phyloP scores from a whole-genome alignment of 2,113 vertebrate genomes.

The Platichthys flesus region DNA sequence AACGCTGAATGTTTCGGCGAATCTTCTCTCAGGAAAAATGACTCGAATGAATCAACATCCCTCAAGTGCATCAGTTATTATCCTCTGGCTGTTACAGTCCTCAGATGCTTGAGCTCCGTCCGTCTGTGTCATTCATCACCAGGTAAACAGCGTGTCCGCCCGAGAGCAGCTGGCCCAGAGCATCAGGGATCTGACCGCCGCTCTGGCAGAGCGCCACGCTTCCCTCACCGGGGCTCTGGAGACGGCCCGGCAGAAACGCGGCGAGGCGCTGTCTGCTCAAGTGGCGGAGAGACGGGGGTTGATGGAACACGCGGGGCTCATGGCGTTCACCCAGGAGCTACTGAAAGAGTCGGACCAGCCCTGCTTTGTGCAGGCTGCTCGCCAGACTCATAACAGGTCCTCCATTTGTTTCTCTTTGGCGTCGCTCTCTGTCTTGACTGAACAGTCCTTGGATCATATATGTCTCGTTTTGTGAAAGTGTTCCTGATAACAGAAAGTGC shows the following conservation, averaged over 20 bases:
- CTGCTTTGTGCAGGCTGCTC: constrained; percentile 93
- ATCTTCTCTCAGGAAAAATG: no score
- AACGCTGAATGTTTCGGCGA: no score
- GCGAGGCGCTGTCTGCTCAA: constrained; percentile 86
- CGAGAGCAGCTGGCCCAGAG: constrained; percentile 91
- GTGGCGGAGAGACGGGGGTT: constrained; percentile 89
- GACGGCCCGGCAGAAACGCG: constrained; percentile 86
- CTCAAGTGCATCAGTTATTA: background rate
- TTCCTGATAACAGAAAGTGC: no score
- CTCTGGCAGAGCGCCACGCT: constrained; percentile 88
- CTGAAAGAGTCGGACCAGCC: constrained; percentile 94
- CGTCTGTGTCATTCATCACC: constrained; percentile 18
- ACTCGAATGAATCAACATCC: background rate
- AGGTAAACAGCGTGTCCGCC: constrained; percentile 91
- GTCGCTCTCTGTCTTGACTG: no score
- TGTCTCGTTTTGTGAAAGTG: background rate
- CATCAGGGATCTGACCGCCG: constrained; percentile 87
- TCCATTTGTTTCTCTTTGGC: background rate
- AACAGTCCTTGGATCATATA: no score
- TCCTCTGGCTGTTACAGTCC: background rate
- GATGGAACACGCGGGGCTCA: constrained; percentile 92
- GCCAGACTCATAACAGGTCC: constrained; percentile 93
- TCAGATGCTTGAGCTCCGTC: constrained; percentile 1
- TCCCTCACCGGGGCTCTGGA: constrained; percentile 89
- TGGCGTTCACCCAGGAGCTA: constrained; percentile 93